Evolutionary conservation across 2,113 vertebrate species (phyloP).

Genomic region (Agelaius tricolor): DNA sequence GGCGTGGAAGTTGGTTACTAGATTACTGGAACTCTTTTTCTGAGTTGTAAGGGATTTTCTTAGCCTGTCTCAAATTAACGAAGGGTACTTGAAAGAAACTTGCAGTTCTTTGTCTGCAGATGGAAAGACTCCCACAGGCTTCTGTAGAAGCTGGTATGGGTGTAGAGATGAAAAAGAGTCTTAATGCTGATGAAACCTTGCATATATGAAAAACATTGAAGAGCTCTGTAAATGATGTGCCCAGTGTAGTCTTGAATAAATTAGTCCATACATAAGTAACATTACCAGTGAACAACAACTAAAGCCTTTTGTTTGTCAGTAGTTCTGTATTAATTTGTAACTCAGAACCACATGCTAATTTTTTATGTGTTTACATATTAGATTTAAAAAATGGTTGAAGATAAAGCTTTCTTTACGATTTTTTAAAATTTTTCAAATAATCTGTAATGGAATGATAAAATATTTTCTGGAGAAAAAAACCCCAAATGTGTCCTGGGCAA

Average conservation of each 20-base stretch:
- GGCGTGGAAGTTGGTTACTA: neutral
- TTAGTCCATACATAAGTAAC: constrained; percentile 3
- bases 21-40: neutral
- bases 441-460: neutral
- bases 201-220: neutral
- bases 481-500: neutral
- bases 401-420: neutral
- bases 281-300: neutral
- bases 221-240: neutral
- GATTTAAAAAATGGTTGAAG: neutral
- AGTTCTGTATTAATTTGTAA: neutral
- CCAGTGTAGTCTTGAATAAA: neutral
- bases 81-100: constrained; percentile 18
- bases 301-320: neutral
- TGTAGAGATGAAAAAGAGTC: neutral
- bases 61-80: constrained; percentile 22
- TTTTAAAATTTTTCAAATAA: neutral
- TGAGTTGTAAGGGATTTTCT: constrained; percentile 17
- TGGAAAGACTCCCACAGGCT: neutral
- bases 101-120: neutral
- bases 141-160: neutral
- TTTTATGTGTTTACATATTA: neutral
- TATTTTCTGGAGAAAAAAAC: neutral
- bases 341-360: neutral
- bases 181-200: neutral